A percentile compares a stretch with the other conserved stretches of the same genome.
Conservation (phyloP, 30 jellyfish, hydroid and myxozoan genomes). For the Haliclystus octoradiatus region DNA sequence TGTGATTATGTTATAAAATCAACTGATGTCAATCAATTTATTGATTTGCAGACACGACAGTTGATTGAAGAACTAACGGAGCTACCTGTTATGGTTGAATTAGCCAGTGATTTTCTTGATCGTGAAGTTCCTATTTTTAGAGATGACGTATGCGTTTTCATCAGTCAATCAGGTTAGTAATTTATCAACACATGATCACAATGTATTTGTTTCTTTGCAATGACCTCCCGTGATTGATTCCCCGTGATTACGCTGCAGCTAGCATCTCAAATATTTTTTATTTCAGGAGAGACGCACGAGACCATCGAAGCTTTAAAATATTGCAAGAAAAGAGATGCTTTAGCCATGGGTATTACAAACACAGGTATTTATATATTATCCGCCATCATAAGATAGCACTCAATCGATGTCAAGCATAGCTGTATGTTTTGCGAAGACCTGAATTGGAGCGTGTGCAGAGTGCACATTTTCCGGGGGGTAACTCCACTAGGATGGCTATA, state of each 20-base stretch:
- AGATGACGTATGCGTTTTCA: conserved; percentile 84
- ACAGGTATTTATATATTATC: conserved; percentile 36
- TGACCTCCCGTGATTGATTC: too few relatives aligned
- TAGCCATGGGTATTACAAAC: conserved; percentile 83
- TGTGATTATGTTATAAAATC: neutral
- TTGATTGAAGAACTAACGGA: conserved; percentile 75
- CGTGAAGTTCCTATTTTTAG: conserved; percentile 83
- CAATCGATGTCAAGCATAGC: too few relatives aligned
- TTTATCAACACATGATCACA: too few relatives aligned
- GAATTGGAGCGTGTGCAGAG: too few relatives aligned
- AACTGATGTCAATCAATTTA: neutral
- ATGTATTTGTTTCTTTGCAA: too few relatives aligned
- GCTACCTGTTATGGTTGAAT: conserved; percentile 92
- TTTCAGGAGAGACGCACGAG: conserved; percentile 59
- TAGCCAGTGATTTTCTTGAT: conserved; percentile 93
- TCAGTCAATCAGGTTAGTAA: conserved; percentile 82
- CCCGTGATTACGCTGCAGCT: too few relatives aligned
- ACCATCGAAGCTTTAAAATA: conserved; percentile 54
- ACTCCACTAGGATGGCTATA: too few relatives aligned
- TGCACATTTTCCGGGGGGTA: neutral
- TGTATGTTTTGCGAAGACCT: too few relatives aligned
- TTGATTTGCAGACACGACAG: conserved; percentile 60
- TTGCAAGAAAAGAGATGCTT: conserved; percentile 72
- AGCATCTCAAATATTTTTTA: too few relatives aligned
- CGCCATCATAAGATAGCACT: too few relatives aligned